A percentile compares a stretch with the other conserved stretches of the same genome.
Conservation (phyloP, 2,797 vertebrate genomes). For the Sebastes wilsoni region DNA sequence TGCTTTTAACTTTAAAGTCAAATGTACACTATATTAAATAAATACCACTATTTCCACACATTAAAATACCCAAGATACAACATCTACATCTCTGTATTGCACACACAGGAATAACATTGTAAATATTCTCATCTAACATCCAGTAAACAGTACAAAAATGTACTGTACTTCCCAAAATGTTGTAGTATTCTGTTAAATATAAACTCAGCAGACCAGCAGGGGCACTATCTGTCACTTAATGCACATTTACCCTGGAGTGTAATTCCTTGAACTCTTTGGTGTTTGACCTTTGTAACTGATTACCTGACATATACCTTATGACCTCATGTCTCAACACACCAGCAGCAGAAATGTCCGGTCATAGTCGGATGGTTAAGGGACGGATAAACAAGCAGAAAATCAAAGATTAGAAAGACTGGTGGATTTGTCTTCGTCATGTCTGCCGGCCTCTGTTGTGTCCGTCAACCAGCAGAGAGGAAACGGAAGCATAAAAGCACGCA, state of each 20-base stretch:
- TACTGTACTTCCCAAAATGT: not conserved
- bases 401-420: not conserved
- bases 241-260: not conserved
- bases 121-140: not conserved
- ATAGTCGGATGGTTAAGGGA: not conserved
- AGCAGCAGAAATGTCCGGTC: not conserved
- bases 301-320: conserved; percentile 11
- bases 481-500: conserved; percentile 9
- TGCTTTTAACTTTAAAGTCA: no score
- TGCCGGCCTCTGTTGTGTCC: conserved; percentile 1
- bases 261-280: not conserved
- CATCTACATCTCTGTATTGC: not conserved
- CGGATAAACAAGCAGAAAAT: not conserved
- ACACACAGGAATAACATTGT: not conserved
- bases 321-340: not conserved
- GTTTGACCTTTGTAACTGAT: conserved; percentile 55
- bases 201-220: not conserved
- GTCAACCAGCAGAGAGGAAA: not conserved
- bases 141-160: not conserved
- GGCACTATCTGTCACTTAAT: not conserved
- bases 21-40: not conserved
- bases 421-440: conserved; percentile 28
- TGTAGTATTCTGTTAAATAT: not conserved
- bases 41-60: not conserved
- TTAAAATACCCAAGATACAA: not conserved